Conservation (phyloP, 2,797 vertebrate species). For the Antrozous pallidus region DNA sequence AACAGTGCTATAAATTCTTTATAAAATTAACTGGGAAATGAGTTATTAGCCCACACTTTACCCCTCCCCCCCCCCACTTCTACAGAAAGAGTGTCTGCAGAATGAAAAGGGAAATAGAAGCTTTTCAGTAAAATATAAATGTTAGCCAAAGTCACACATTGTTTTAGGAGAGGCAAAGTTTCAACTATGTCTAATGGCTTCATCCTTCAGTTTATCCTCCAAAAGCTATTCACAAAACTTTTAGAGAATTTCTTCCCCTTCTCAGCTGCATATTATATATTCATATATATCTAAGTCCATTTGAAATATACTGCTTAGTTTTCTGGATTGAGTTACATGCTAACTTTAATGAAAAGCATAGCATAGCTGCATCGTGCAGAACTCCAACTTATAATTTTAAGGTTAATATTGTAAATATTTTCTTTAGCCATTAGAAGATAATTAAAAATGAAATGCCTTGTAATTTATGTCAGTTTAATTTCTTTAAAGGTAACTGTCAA, state of each 20-base stretch:
- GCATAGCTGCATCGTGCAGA: not conserved
- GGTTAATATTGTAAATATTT: not conserved
- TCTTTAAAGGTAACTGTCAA: constrained; percentile 40
- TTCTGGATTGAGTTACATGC: not conserved
- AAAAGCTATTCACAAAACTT: constrained; percentile 16
- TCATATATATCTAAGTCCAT: not conserved
- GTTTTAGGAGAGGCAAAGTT: constrained; percentile 18
- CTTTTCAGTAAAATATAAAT: constrained; percentile 72
- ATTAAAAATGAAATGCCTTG: constrained; percentile 12
- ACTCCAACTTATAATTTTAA: not conserved
- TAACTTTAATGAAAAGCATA: constrained; percentile 12
- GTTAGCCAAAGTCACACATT: constrained; percentile 47
- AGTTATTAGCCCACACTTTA: constrained; percentile 78
- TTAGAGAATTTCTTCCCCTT: not conserved
- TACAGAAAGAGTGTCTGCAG: constrained; percentile 42
- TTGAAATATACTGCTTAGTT: constrained; percentile 14
- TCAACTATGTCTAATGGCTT: not conserved
- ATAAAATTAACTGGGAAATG: constrained; percentile 81
- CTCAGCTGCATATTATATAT: not conserved
- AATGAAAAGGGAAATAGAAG: constrained; percentile 67
- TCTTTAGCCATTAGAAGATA: constrained; percentile 21
- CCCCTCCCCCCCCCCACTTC: constrained; percentile 61
- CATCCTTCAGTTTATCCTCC: not conserved
- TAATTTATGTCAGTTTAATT: constrained; percentile 30
- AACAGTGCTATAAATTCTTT: constrained; percentile 77